Evolutionary conservation across 2,888 invertebrate species (phyloP), one percentile per base, ranked within the genome.

Genomic region (Euplagia quadripunctaria): DNA sequence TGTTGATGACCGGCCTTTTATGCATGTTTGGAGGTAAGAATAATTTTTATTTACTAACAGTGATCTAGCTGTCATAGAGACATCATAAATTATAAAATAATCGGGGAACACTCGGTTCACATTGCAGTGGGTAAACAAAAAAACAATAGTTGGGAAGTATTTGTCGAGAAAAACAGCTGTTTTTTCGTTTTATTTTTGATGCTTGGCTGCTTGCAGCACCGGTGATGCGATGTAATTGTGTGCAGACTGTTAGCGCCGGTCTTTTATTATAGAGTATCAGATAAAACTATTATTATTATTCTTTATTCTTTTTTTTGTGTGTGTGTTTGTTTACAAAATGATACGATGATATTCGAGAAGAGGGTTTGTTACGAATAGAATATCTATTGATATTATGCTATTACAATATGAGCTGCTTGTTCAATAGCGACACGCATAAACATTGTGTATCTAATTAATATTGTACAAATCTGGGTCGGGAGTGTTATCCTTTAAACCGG

Each of bases 21-120:
- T 94, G 94, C 83, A 84, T 95, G 72, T 91, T 94, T 73, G 95
- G 93, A 90, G 95, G 96, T 95, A 86, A 91, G 91, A 55, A 20
- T 20, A 46, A 68, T 82, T 82, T 82, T 83, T 87, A 86, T 88
- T 86, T 87, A 88, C 82, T 80, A 83, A 85, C 80, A 83, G 82
- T 58, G 64, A 51, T 77, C 70, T 67, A 68, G 72, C 20, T 71
- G 17, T 52, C 52, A 64, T 12, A 64, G 31, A 2, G 11, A 7
- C 51, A 46, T 69, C 64, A 64, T 81, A 79, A 77, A 81, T 79
- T 81, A 71, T 73, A 70, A 42, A 61, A 61, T 64, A 74, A 76
- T 68, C 64, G 64, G 42, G 64, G 71, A 74, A 64, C 67, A 70
- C 42, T n/a, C 9, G 9, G 11, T 65, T 20, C 31, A 58, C 43